Percentiles rank a stretch among this genome's conserved stretches.
phyloP scores from a whole-genome alignment of 2,113 vertebrate species.

The Murina feae region DNA sequence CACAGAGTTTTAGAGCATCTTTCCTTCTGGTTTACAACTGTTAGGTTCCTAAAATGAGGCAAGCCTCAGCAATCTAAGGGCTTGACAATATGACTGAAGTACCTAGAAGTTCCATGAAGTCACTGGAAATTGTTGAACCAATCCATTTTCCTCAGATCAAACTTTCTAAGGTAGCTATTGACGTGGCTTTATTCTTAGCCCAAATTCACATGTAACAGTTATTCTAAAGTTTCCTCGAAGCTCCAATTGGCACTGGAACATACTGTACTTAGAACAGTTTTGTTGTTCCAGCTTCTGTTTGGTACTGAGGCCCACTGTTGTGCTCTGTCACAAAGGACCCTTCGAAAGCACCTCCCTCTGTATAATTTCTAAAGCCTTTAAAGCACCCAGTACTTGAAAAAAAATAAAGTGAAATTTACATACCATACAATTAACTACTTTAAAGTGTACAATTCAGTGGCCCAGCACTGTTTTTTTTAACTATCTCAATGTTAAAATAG shows the following conservation, averaged over 20 bases:
- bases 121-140: background rate
- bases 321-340: background rate
- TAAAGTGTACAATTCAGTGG: background rate
- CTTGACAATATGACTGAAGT: background rate
- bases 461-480: background rate
- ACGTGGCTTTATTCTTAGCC: background rate
- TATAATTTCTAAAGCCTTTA: conserved; percentile 26
- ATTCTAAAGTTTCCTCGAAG: background rate
- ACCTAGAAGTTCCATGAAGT: background rate
- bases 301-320: background rate
- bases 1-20: background rate
- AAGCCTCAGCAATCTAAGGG: background rate
- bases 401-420: background rate
- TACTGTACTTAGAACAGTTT: background rate
- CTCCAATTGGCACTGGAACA: background rate
- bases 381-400: background rate
- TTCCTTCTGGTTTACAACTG: background rate
- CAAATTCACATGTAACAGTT: background rate
- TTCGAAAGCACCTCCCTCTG: background rate
- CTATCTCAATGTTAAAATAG: background rate
- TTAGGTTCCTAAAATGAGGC: background rate
- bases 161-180: background rate
- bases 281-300: background rate
- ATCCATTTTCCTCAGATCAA: background rate
- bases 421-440: background rate